phyloP scores from a whole-genome alignment of 2,797 vertebrate genomes.

The Mareca penelope region DNA sequence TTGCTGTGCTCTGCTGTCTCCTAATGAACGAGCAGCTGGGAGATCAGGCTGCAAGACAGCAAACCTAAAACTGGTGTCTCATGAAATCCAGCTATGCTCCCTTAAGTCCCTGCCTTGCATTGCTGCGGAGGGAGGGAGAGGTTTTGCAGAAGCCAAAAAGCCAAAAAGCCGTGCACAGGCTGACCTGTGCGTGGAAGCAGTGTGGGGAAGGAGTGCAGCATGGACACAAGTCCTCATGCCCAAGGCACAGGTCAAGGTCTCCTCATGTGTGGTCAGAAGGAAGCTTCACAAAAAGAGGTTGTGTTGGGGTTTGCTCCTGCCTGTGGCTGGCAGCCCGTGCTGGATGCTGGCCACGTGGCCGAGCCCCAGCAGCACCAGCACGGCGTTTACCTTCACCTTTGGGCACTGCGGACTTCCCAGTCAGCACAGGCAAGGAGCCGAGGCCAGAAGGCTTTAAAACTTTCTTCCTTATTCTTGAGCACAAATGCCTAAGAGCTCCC shows the following conservation, averaged over 20 bases:
- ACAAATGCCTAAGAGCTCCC: not conserved
- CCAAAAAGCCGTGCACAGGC: no score
- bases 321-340: not conserved
- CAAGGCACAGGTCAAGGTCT: not conserved
- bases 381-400: not conserved
- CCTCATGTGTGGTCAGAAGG: not conserved
- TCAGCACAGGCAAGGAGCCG: not conserved
- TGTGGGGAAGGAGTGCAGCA: not conserved
- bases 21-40: not conserved
- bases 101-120: accelerated
- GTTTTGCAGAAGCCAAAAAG: not conserved
- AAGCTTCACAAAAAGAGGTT: not conserved
- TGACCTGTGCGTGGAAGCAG: not conserved
- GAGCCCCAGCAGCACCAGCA: no score
- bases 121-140: not conserved
- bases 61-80: not conserved
- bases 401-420: not conserved
- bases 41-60: not conserved
- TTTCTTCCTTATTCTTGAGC: not conserved
- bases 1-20: not conserved
- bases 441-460: not conserved
- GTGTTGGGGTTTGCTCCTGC: not conserved
- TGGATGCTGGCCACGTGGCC: no score
- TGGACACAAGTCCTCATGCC: not conserved
- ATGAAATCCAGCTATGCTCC: accelerated